A percentile compares a stretch with the other conserved stretches of the same genome.
These are phyloP conservation scores for Seriola rivoliana DNA, from an alignment of 2,113 vertebrate species.

Conservation along the genomic window DNA sequence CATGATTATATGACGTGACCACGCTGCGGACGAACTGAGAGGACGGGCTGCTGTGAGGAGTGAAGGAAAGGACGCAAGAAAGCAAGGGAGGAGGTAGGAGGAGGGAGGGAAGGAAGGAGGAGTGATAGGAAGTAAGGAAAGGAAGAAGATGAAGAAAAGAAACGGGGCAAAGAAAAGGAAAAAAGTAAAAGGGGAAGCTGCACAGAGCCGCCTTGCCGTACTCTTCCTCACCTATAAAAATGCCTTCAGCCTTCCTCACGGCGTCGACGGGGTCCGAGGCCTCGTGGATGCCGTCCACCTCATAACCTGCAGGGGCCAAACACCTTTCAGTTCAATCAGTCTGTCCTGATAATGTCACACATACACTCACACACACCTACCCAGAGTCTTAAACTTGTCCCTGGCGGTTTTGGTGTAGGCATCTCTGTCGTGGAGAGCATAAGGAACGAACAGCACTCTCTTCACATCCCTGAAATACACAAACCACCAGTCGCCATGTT, in stretches of 20 bases:
- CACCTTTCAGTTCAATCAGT: background rate
- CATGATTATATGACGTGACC: background rate
- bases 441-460: constrained; percentile 88
- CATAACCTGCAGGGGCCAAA: constrained; percentile 83
- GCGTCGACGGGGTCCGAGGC: constrained; percentile 87
- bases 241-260: constrained; percentile 86
- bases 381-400: constrained; percentile 85
- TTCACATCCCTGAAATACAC: constrained; percentile 82
- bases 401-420: constrained; percentile 85
- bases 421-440: constrained; percentile 87
- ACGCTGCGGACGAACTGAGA: too few species aligned
- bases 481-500: too few species aligned
- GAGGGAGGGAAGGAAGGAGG: too few species aligned
- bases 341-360: background rate
- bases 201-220: background rate
- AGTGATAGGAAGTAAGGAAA: too few species aligned
- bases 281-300: constrained; percentile 89
- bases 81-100: too few species aligned
- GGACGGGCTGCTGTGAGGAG: background rate
- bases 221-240: constrained; percentile 87
- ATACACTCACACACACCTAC: constrained; percentile 56
- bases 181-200: background rate
- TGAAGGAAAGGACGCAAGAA: too few species aligned
- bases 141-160: background rate
- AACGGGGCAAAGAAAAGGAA: background rate